Base-by-base conservation (phyloP, 2,888 invertebrate species). In the Creontiades dilutus region DNA sequence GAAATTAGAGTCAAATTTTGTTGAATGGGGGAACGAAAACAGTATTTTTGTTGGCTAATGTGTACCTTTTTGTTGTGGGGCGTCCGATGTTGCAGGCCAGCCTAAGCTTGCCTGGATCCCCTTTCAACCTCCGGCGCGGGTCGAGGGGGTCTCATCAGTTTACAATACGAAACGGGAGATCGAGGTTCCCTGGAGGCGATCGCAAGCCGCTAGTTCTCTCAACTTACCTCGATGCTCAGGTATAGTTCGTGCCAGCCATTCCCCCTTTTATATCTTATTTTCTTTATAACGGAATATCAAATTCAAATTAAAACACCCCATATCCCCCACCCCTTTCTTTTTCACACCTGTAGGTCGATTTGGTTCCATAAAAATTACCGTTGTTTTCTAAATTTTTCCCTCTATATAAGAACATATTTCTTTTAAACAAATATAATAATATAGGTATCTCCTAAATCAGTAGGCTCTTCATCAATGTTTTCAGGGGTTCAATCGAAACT, bases 101-200 rank as follows among this genome's bases (percentile, higher is more conserved):
- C 94, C 95, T 98, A 94, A 99, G 98, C 94, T 96, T 99, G 93
- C 99, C 99, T 93, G 98, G 98, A 92, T 99, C 99, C 92, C 99
- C 99, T 92, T 98, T 98, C 96, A 97, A 97, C 94, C 95, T 97
- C 93, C 96, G 98, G 91, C 96, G 98, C 92, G 97, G 97, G 92
- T 98, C 97, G 92, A 95, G 97, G 92, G 97, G 97, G 92, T 98
- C 98, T 93, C 98, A 98, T 94, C 97, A 98, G 94, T 97, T 98
- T 95, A 96, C 97, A 92, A 94, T 97, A 93, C 95, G 97, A 92
- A 97, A 97, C 93, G 97, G 97, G 91, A 94, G 95, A 91, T 92
- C 92, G 52, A 93, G 93, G 89, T 96, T 97, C 93, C 96, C 97
- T 89, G 96, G 96, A 90, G 96, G 96, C 89, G 98, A 99, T 94